phyloP scores from a whole-genome alignment of 2,888 invertebrate genomes.

The Malacosoma neustria region DNA sequence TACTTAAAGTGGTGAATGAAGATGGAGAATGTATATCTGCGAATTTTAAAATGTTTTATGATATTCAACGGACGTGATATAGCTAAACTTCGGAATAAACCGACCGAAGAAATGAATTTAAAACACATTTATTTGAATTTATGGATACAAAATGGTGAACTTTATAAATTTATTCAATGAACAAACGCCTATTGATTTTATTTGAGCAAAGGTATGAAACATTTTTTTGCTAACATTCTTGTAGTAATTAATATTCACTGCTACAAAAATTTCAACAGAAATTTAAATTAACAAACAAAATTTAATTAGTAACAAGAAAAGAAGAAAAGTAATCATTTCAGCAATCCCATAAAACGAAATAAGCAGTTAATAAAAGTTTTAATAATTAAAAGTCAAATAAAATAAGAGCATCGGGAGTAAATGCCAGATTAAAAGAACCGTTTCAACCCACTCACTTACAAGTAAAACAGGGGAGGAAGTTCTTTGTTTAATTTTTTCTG shows the following conservation, averaged over 20 bases:
- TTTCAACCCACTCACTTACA: constrained; percentile 8
- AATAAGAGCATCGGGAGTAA: constrained; percentile 45
- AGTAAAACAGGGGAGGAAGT: constrained; percentile 5
- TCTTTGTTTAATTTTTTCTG: constrained; percentile 12
- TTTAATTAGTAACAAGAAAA: constrained; percentile 13
- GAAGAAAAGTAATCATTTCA: constrained; percentile 71
- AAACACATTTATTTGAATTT: constrained; percentile 22
- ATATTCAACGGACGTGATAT: constrained; percentile 52
- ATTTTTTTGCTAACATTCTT: background rate
- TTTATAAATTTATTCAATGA: background rate
- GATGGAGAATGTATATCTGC: constrained; percentile 51
- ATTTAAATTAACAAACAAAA: background rate
- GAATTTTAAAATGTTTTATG: constrained; percentile 64
- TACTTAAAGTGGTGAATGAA: constrained; percentile 58
- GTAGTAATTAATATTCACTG: too few species aligned
- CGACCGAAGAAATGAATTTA: constrained; percentile 30
- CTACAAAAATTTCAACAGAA: constrained; percentile 4
- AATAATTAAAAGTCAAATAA: constrained; percentile 72
- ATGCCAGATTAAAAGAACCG: constrained; percentile 30
- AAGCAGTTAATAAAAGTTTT: constrained; percentile 73
- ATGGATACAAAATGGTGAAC: constrained; percentile 9
- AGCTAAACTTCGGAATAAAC: constrained; percentile 36
- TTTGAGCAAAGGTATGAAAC: background rate
- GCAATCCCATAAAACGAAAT: constrained; percentile 70
- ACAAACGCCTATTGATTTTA: background rate